These are phyloP conservation scores for Polypterus bichir DNA, from an alignment of 2,113 vertebrate species.

Conservation along the genomic window DNA sequence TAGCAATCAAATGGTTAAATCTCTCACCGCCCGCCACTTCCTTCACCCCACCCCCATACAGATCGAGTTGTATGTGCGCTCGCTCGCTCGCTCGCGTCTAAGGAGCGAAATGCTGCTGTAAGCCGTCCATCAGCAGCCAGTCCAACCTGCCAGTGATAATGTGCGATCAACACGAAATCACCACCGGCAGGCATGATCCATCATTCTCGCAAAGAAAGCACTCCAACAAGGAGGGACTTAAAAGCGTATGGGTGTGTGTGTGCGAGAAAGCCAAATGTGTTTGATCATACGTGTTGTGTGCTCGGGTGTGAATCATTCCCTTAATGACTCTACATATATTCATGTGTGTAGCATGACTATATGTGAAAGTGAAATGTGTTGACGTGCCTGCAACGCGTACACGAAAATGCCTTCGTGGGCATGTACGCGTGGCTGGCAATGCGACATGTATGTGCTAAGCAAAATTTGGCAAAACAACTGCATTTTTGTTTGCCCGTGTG, in stretches of 20 bases:
- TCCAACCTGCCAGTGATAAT: constrained; percentile 63
- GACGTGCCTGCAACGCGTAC: background rate
- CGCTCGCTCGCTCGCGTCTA: constrained; percentile 19
- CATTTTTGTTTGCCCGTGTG: too few species aligned
- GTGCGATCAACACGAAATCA: constrained; percentile 68
- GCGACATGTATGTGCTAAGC: background rate
- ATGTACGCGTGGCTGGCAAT: background rate
- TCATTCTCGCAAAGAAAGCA: constrained; percentile 44
- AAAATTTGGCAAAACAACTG: too few species aligned
- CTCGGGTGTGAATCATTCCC: too few species aligned
- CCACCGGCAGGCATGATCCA: constrained; percentile 63
- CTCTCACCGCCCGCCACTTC: too few species aligned
- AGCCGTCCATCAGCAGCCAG: constrained; percentile 60
- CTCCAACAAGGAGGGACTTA: constrained; percentile 27
- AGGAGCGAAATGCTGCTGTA: constrained; percentile 47
- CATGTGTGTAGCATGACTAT: too few species aligned
- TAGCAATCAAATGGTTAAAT: too few species aligned
- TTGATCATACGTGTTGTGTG: too few species aligned
- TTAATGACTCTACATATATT: too few species aligned
- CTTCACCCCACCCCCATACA: constrained; percentile 4
- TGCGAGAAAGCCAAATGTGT: background rate
- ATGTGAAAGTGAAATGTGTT: background rate
- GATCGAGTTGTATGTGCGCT: constrained; percentile 15
- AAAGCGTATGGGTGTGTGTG: constrained; percentile 39
- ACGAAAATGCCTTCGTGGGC: background rate